Percentiles rank a stretch among this genome's conserved stretches.
These are phyloP conservation scores for Allacma fusca DNA, from an alignment of 2,888 invertebrate species.

Conservation along the genomic window DNA sequence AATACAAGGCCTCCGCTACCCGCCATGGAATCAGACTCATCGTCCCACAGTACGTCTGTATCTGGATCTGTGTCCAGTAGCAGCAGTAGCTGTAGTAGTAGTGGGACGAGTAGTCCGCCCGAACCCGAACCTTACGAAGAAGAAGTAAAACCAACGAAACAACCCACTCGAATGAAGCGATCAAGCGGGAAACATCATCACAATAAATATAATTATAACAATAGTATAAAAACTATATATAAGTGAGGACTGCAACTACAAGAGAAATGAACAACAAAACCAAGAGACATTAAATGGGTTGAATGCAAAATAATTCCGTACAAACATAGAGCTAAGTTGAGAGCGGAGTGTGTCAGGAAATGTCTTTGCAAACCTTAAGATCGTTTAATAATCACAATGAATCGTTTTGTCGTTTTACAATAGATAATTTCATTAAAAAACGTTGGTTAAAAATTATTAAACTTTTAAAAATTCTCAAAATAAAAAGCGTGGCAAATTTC, in stretches of 20 bases:
- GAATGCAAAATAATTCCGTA: conserved; percentile 34
- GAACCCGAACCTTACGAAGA: conserved; percentile 42
- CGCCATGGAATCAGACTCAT: conserved; percentile 40
- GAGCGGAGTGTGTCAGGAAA: conserved; percentile 31
- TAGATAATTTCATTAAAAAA: conserved; percentile 39
- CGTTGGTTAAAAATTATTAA: conserved; percentile 38
- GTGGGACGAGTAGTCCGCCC: conserved; percentile 44
- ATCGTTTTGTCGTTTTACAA: conserved; percentile 38
- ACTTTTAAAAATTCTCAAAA: conserved; percentile 31
- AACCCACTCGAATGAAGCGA: conserved; percentile 14
- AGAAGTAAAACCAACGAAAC: conserved; percentile 29
- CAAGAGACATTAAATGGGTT: conserved; percentile 28
- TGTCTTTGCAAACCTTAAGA: conserved; percentile 23
- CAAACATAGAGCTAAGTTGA: conserved; percentile 34
- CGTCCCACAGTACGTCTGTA: conserved; percentile 37
- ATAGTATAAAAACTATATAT: conserved; percentile 11
- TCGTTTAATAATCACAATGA: conserved; percentile 38
- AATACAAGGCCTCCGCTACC: conserved; percentile 37
- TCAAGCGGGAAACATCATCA: neutral
- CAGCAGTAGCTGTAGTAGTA: conserved; percentile 45
- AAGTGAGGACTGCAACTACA: conserved; percentile 12
- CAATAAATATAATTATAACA: conserved; percentile 13
- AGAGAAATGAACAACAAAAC: conserved; percentile 20
- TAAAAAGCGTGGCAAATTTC: conserved; percentile 22
- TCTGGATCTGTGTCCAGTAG: conserved; percentile 42